These are phyloP conservation scores for Venusia cambrica DNA, from an alignment of 2,888 invertebrate species.

Conservation along the genomic window DNA sequence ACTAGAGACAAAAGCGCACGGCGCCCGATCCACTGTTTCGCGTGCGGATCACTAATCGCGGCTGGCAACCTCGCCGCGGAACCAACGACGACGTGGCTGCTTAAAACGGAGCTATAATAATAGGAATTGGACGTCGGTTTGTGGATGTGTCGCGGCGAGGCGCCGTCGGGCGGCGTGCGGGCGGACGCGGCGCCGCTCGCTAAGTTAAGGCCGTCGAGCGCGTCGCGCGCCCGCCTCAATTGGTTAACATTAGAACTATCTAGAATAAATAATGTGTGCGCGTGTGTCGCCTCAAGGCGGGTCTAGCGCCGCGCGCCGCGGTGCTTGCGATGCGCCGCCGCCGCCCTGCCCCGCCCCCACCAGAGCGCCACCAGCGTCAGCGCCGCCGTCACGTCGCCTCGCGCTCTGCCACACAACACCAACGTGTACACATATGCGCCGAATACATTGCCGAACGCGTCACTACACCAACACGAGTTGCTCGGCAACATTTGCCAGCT, in stretches of 20 bases:
- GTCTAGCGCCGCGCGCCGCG: constrained; percentile 80
- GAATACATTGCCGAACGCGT: constrained; percentile 7
- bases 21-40: constrained; percentile 33
- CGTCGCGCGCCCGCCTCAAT: constrained; percentile 61
- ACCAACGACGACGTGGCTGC: constrained; percentile 27
- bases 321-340: constrained; percentile 76
- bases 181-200: constrained; percentile 53
- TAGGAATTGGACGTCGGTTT: constrained; percentile 22
- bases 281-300: constrained; percentile 66
- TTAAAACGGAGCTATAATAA: constrained; percentile 26
- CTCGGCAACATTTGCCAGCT: constrained; percentile 7
- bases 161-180: constrained; percentile 44
- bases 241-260: constrained; percentile 78
- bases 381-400: constrained; percentile 54
- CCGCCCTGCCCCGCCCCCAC: constrained; percentile 59
- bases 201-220: constrained; percentile 55
- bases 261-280: constrained; percentile 66
- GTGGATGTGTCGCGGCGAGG: constrained; percentile 34
- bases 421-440: constrained; percentile 21
- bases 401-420: constrained; percentile 44
- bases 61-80: constrained; percentile 21
- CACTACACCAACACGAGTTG: constrained; percentile 10
- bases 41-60: constrained; percentile 14
- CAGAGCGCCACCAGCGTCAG: constrained; percentile 65
- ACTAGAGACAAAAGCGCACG: constrained; percentile 32